Evolutionary conservation across 2,113 vertebrate genomes (phyloP), one percentile per base, ranked within the genome.

Genomic region (Ageneiosus marmoratus): DNA sequence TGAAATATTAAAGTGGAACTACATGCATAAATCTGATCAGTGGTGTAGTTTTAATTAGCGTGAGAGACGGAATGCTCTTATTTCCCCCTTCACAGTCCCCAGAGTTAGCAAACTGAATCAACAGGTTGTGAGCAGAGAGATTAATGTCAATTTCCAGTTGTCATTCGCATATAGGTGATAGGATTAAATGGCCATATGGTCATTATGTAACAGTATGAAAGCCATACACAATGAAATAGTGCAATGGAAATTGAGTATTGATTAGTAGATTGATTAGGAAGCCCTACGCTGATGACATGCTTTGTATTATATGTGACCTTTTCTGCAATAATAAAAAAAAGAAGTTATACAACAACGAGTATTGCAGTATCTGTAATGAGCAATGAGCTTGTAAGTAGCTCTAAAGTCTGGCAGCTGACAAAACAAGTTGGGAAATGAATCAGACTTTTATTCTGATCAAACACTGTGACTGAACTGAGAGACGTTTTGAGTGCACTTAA

Each of bases 281-380:
- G 20, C 20, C 37, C 16, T n/a, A 44, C 13, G n/a, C 37, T 44
- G 20, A 44, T 12, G 34, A 34, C 22, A 20, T 46, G 22, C 24
- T 46, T 72, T 72, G 24, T 10, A 24, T 46, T 72, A 72, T n/a
- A 72, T 72, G 41, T 70, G 50, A 81, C 51, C 34, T 32, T 73
- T 72, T 46, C 51, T 73, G 44, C 51, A 44, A 58, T 41, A 32
- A 44, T 34, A 56, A 15, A 56, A 44, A 37, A 60, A 60, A 44
- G 37, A 58, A 58, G 46, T 10, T 48, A 15, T 11, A 5, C 11
- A 5, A n/a, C 37, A 73, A 81, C 44, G 20, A 22, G 24, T 60
- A 44, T 22, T 12, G 8, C 16, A 22, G 29, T 8, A 22, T 74
- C 46, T 55, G 1, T 7, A 58, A 58, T 46, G 24, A 20, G n/a